phyloP scores from a whole-genome alignment of 2,888 invertebrate species.

The Chorisops tibialis region DNA sequence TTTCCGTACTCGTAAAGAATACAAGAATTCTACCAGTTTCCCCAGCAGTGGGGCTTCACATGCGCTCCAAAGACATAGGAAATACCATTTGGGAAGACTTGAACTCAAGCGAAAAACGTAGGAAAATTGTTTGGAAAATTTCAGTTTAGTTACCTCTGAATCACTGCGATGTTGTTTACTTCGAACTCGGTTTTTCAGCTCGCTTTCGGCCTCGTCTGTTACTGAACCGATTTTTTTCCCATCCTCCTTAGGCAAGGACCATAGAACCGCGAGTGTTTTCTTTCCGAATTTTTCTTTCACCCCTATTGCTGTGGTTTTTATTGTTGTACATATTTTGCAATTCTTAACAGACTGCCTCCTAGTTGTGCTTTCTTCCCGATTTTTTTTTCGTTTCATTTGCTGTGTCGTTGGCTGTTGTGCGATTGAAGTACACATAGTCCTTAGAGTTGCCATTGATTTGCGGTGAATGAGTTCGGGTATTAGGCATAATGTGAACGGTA shows the following conservation, averaged over 20 bases:
- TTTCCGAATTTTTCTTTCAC: too few relatives aligned
- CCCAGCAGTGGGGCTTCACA: neutral
- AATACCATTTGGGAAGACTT: conserved; percentile 2
- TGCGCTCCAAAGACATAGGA: neutral
- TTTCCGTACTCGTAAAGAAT: too few relatives aligned
- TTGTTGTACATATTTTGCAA: too few relatives aligned
- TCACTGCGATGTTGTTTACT: conserved; percentile 5
- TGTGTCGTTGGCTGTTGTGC: conserved; percentile 8
- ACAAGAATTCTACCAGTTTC: too few relatives aligned
- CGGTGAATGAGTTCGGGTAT: conserved; percentile 22
- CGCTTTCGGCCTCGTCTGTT: neutral
- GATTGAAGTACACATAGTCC: conserved; percentile 9
- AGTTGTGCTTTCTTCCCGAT: too few relatives aligned
- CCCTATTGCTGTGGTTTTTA: too few relatives aligned
- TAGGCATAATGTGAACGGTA: conserved; percentile 24
- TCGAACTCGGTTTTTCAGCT: neutral
- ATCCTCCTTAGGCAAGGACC: too few relatives aligned
- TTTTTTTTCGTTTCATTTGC: neutral
- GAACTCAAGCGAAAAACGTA: conserved; percentile 24
- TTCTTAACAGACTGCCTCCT: too few relatives aligned
- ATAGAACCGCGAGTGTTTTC: too few relatives aligned
- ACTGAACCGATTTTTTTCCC: neutral
- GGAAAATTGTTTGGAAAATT: conserved; percentile 29
- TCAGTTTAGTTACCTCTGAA: conserved; percentile 28
- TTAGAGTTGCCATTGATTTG: conserved; percentile 11